Base-by-base conservation (phyloP, 2,888 invertebrate genomes). In the Ceriagrion tenellum region DNA sequence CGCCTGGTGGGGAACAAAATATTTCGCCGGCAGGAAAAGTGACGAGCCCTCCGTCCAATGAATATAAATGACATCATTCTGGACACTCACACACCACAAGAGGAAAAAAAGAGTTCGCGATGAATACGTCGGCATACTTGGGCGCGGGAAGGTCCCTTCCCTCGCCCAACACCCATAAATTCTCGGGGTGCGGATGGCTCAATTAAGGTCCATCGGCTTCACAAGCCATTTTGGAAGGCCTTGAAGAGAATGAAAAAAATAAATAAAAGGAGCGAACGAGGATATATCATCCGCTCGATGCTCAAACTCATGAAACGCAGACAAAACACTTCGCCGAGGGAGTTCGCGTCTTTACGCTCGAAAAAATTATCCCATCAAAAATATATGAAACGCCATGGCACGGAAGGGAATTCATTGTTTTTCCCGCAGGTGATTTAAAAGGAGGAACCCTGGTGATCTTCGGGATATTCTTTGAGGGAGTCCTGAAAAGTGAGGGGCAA, bases 311-410 rank as follows among this genome's bases (percentile, higher is more conserved):
- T 69, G n/a, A n/a, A n/a, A n/a, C n/a, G n/a, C n/a, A 69, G n/a
- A 69, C n/a, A n/a, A n/a, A 69, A 26, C n/a, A n/a, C n/a, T 26
- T 69, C 69, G n/a, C 10, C 69, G 6, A 26, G n/a, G n/a, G 69
- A 59, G 26, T 6, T 12, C 59, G 16, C 2, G 59, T 59, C 59
- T 26, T n/a, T n/a, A 8, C n/a, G 20, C 26, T n/a, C 69, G n/a
- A 69, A n/a, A 20, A 69, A n/a, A 69, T 69, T 69, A 69, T n/a
- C 69, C 69, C 69, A n/a, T 69, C 69, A n/a, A 69, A 69, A n/a
- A 69, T 12, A 69, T n/a, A 69, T n/a, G 69, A 88, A 88, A 88
- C 40, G 88, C 18, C 47, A 1, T 0, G 88, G 23, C 23, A 20
- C 23, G 16, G 23, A 16, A 26, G 55, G 10, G 10, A 40, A 55